A percentile compares a stretch with the other conserved stretches of the same genome.
phyloP scores from a whole-genome alignment of 2,797 vertebrate species.

The Neoniphon sammara region DNA sequence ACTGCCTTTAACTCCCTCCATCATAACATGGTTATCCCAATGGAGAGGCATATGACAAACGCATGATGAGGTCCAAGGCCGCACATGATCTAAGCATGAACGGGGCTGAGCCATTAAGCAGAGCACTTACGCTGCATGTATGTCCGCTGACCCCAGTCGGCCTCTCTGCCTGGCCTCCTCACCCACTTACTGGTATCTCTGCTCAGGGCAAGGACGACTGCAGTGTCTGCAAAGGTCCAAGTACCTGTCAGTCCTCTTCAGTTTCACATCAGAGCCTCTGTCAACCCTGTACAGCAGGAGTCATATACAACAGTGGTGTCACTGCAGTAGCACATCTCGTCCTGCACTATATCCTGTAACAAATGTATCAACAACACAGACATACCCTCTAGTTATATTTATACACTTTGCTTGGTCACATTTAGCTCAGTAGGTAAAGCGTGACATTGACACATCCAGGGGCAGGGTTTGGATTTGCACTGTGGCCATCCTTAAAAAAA shows the following conservation, averaged over 20 bases:
- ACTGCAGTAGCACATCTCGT: neutral
- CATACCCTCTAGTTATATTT: neutral
- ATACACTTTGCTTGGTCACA: neutral
- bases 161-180: conserved; percentile 31
- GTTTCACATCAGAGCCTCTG: conserved; percentile 22
- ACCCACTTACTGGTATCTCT: neutral
- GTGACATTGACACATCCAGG: neutral
- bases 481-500: too few species aligned
- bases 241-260: conserved; percentile 35
- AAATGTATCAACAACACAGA: neutral
- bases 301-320: neutral
- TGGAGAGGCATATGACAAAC: conserved; percentile 2
- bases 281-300: neutral
- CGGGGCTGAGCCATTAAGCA: neutral
- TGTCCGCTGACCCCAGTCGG: conserved; percentile 39
- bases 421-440: neutral
- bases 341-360: neutral
- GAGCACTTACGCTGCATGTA: conserved; percentile 8
- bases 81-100: neutral
- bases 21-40: neutral
- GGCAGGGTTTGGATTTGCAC: too few species aligned
- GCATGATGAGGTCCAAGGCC: neutral
- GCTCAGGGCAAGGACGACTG: conserved; percentile 32
- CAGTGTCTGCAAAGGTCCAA: conserved; percentile 7
- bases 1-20: neutral